Conservation (phyloP, 2,888 invertebrate species). For the Apamea crenata region DNA sequence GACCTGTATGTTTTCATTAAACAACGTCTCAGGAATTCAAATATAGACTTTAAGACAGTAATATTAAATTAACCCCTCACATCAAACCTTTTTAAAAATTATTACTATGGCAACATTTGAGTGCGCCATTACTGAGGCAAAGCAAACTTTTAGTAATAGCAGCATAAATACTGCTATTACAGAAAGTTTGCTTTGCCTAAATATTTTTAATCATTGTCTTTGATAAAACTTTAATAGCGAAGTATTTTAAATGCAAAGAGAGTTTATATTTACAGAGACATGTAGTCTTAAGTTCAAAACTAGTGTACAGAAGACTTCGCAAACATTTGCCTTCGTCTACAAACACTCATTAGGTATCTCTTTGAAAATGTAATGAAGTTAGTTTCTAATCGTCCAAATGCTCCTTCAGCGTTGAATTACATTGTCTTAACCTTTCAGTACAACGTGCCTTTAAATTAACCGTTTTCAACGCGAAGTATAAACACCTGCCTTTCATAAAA, state of each 20-base stretch:
- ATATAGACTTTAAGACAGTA: constrained; percentile 64
- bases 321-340: constrained; percentile 41
- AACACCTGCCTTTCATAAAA: constrained; percentile 41
- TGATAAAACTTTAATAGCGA: neutral
- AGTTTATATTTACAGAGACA: constrained; percentile 4
- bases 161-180: constrained; percentile 22
- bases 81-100: constrained; percentile 51
- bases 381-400: constrained; percentile 33
- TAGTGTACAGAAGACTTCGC: constrained; percentile 13
- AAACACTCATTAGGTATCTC: constrained; percentile 46
- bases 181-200: neutral
- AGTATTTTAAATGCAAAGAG: constrained; percentile 11
- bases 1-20: constrained; percentile 36
- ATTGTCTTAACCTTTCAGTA: constrained; percentile 33
- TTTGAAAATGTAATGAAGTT: constrained; percentile 50
- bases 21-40: constrained; percentile 67
- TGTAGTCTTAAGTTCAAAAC: constrained; percentile 7
- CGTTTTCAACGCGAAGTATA: constrained; percentile 14
- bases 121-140: neutral
- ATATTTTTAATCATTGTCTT: constrained; percentile 8
- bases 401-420: constrained; percentile 13
- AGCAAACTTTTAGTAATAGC: too few species aligned
- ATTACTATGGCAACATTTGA: constrained; percentile 35
- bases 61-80: constrained; percentile 54
- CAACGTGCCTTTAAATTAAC: constrained; percentile 24